These are phyloP conservation scores for Aphidius ervi DNA, from an alignment of 1,140 invertebrate genomes.

Conservation along the genomic window DNA sequence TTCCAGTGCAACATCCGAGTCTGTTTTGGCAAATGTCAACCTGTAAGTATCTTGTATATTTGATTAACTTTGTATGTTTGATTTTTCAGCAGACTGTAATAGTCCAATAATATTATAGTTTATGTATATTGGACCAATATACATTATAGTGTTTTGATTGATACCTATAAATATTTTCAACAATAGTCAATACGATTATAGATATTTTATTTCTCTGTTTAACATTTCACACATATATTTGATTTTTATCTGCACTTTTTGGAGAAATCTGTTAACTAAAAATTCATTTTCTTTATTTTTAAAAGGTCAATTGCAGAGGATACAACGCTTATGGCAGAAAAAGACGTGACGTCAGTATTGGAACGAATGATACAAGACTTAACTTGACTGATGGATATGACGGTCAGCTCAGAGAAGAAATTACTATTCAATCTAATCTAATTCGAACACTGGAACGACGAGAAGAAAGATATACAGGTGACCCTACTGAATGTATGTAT, in stretches of 20 bases:
- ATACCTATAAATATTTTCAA: no score
- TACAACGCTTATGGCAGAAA: conserved; percentile 83
- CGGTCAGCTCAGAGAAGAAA: conserved; percentile 86
- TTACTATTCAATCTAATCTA: conserved; percentile 86
- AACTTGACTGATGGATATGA: conserved; percentile 59
- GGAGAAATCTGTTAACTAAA: neutral
- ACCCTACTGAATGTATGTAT: conserved; percentile 66
- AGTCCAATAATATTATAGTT: no score
- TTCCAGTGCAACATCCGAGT: conserved; percentile 96
- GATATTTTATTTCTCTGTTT: no score
- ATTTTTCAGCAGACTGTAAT: no score
- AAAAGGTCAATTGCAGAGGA: conserved; percentile 84
- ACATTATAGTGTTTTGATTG: neutral
- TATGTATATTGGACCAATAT: neutral
- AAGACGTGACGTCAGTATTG: conserved; percentile 64
- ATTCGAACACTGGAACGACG: conserved; percentile 84
- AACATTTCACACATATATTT: neutral
- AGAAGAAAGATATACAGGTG: conserved; percentile 58
- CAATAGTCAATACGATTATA: no score
- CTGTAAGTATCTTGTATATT: conserved; percentile 59
- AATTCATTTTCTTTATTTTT: conserved; percentile 20
- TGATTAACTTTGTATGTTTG: no score
- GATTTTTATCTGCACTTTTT: conserved; percentile 11
- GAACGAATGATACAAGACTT: conserved; percentile 58
- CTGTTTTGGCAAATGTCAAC: conserved; percentile 92